Evolutionary conservation across 2,797 vertebrate species (phyloP).

Genomic region (Sebastes miniatus): DNA sequence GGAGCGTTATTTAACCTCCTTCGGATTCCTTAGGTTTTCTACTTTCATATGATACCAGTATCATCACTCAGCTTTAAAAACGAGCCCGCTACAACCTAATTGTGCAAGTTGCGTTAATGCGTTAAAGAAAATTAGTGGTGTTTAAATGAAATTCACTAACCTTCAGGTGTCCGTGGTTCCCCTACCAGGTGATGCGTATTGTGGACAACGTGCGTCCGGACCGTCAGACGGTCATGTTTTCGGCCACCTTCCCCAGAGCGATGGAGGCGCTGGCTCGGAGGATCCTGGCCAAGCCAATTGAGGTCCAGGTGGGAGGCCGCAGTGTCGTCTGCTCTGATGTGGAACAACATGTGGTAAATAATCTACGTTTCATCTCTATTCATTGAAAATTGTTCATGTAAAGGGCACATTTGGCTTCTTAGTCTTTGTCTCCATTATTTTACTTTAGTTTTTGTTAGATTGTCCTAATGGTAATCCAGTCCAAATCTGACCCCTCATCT

Average conservation of each 20-base stretch:
- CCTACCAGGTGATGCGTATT: constrained; percentile 95
- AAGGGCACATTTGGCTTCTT: background rate
- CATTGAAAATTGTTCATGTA: background rate
- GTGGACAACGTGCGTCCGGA: constrained; percentile 97
- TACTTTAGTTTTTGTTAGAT: background rate
- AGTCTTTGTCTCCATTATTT: background rate
- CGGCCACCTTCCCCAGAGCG: constrained; percentile 96
- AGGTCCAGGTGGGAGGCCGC: constrained; percentile 97
- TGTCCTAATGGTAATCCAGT: background rate
- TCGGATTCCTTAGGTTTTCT: no score
- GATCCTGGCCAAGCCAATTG: constrained; percentile 93
- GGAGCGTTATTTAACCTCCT: no score
- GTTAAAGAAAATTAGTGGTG: no score
- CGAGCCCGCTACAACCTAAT: no score
- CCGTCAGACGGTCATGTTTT: constrained; percentile 99
- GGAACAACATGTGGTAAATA: constrained; percentile 92
- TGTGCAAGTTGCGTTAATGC: no score
- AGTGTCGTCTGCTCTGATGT: constrained; percentile 98
- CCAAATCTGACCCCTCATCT: background rate
- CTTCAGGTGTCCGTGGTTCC: background rate
- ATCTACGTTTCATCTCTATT: background rate
- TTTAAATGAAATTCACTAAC: background rate
- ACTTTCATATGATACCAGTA: no score
- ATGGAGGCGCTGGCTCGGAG: constrained; percentile 98
- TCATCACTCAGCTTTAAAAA: no score